phyloP scores from a whole-genome alignment of 2,113 vertebrate species.

The Dipodomys ordii region DNA sequence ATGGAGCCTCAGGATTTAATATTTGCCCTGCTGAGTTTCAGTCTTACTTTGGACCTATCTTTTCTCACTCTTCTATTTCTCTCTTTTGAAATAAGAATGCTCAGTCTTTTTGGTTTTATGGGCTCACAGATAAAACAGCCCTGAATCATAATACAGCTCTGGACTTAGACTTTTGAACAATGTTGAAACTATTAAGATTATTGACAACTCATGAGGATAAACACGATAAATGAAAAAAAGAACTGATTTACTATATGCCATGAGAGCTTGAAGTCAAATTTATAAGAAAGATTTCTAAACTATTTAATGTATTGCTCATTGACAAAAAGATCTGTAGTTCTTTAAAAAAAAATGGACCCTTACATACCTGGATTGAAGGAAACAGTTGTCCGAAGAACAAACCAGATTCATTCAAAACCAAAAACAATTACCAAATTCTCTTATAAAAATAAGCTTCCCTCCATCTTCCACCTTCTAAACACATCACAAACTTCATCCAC shows the following conservation, averaged over 20 bases:
- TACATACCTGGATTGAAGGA: fast-evolving
- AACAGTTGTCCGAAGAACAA: background rate
- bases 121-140: no score
- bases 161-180: no score
- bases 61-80: no score
- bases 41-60: no score
- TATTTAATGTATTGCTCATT: slow-evolving; percentile 17
- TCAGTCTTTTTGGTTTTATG: no score
- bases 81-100: no score
- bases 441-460: background rate
- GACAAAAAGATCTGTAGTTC: background rate
- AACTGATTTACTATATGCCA: background rate
- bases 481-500: background rate
- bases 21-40: no score
- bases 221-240: background rate
- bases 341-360: background rate
- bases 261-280: background rate
- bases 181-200: no score
- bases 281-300: background rate
- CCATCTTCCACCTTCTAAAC: background rate
- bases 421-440: slow-evolving; percentile 10
- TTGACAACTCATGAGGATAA: no score
- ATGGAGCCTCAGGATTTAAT: no score
- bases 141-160: no score
- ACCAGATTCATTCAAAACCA: background rate